A percentile compares a stretch with the other conserved stretches of the same genome.
These are phyloP conservation scores for Isaurus tuberculatus DNA, from an alignment of 92 coral and sea anemone species.

Conservation along the genomic window DNA sequence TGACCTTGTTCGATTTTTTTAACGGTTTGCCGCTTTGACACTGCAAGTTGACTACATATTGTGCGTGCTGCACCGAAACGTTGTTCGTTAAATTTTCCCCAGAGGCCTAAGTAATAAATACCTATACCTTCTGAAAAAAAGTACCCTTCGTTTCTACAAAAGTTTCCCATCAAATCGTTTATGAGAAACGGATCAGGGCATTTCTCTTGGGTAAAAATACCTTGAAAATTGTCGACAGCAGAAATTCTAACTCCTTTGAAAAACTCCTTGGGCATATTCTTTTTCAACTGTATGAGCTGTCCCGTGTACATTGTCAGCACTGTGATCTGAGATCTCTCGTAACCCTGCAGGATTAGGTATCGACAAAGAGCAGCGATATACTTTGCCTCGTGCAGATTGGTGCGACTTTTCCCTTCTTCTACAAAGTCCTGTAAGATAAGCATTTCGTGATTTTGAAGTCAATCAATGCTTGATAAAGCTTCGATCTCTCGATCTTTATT, in stretches of 20 bases:
- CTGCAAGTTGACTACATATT: too few species aligned
- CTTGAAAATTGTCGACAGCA: conserved; percentile 68
- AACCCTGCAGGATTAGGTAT: conserved; percentile 43
- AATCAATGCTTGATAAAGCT: not conserved
- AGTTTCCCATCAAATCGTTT: not conserved
- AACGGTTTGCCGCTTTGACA: too few species aligned
- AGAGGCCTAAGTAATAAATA: too few species aligned
- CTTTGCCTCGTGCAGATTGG: conserved; percentile 47
- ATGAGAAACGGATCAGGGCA: not conserved
- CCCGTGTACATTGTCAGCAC: conserved; percentile 52
- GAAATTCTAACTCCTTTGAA: conserved; percentile 55
- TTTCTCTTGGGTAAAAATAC: conserved; percentile 5
- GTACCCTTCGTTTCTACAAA: too few species aligned
- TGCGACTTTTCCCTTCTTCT: conserved; percentile 36
- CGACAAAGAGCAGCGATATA: conserved; percentile 43
- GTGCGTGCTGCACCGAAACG: too few species aligned
- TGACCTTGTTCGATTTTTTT: too few species aligned
- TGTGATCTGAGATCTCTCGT: conserved; percentile 39
- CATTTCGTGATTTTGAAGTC: too few species aligned
- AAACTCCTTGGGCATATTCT: conserved; percentile 14
- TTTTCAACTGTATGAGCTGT: conserved; percentile 31
- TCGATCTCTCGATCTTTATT: too few species aligned
- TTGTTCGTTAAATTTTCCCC: too few species aligned
- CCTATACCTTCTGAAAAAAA: too few species aligned
- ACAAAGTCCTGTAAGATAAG: conserved; percentile 37